Evolutionary conservation across 2,888 invertebrate species (phyloP), one percentile per base, ranked within the genome.

Genomic region (Cheilosia urbana): DNA sequence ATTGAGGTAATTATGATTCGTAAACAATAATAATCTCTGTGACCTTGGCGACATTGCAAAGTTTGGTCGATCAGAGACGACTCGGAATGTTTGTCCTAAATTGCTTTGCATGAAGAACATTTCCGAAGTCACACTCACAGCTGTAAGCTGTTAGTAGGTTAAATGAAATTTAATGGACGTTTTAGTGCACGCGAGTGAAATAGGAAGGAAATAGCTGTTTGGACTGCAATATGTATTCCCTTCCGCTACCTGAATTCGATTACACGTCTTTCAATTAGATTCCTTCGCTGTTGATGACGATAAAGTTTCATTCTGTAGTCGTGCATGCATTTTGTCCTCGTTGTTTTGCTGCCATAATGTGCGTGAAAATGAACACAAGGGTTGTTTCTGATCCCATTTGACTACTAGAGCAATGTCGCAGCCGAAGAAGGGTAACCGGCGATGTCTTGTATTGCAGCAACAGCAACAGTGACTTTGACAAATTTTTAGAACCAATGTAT

Each of bases 1-100:
- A 90, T 93, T 87, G 90, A 92, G 90, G 93, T 94, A 91, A 90
- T 88, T 69, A 21, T 19, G 11, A 37, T 11, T 37, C 13, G 3
- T 37, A 9, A 15, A 11, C 1, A 51, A 49, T 3, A 9, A 27
- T 3, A 45, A 58, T 63, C 34, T 19, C 6, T 13, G 40, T 60
- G 84, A 80, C 84, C 84, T 80, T 84, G 84, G 75, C 47, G 75
- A 80, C 62, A 58, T 72, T 72, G 40, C 51, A 49, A 69, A 62
- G 84, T 87, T 87, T 87, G 87, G 75, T 87, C 87, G 87, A 87
- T 87, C 60, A 51, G 17, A 51, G 19, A 45, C 51, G 57, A 51
- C 60, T 63, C 57, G 34, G 34, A 34, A 47, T 73, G n/a, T 34
- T 66, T 58, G 42, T 55, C 21, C 68, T 53, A 17, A 49, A 58